phyloP scores from a whole-genome alignment of 2,113 vertebrate species.

The Gallinago media region DNA sequence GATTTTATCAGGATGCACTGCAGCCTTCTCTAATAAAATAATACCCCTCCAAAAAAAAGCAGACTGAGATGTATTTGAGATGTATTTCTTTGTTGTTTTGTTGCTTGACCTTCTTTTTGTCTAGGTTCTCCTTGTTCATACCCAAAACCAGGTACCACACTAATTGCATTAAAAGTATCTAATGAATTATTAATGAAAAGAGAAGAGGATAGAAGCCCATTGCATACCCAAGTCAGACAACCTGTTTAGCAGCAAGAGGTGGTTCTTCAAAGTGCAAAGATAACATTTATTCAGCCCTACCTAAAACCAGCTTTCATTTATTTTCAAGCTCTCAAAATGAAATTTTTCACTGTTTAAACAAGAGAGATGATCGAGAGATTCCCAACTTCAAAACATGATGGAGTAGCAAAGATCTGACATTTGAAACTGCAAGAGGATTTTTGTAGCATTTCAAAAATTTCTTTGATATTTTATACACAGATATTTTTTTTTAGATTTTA shows the following conservation, averaged over 20 bases:
- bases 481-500: background rate
- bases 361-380: background rate
- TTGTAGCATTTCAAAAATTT: background rate
- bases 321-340: background rate
- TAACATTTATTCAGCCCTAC: background rate
- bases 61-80: background rate
- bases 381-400: background rate
- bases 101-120: background rate
- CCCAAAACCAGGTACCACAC: background rate
- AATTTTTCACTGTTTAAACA: background rate
- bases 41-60: background rate
- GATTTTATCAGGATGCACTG: background rate
- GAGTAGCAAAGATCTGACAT: background rate
- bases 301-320: background rate
- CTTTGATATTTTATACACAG: background rate
- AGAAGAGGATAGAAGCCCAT: background rate
- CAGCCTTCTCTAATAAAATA: conserved; percentile 2
- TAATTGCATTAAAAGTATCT: background rate
- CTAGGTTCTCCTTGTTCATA: background rate
- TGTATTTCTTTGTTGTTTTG: background rate
- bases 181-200: background rate
- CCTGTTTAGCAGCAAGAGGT: background rate
- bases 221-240: background rate
- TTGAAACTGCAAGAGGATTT: background rate
- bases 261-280: background rate